Evolutionary conservation across 92 coral and sea anemone species (phyloP), one percentile per base, ranked within the genome.

Genomic region (Porites divaricata): DNA sequence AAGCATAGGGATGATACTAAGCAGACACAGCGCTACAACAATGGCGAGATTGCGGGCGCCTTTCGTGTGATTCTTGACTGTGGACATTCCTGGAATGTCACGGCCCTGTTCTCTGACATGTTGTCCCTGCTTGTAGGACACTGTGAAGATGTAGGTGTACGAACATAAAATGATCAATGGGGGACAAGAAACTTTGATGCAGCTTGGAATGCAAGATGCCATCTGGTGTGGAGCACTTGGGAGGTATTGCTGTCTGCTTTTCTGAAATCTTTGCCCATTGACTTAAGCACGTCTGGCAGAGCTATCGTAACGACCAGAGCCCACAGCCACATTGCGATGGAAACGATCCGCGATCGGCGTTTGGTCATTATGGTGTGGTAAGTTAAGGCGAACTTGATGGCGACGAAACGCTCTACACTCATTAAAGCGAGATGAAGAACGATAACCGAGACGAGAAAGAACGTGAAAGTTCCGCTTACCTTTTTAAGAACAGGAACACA

Each of bases 41-140:
- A 86, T 69, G 26, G 88, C 90, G 20, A 86, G 68, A 23, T 90
- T 90, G 49, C 73, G 70, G 1, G 93, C 85, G 1, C 83, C 90
- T 63, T 75, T 86, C 59, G 86, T 50, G 24, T 62, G 79, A 17
- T 21, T 79, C 63, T 63, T 82, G 49, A 24, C 22, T 19, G 63
- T 21, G 25, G 61, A 25, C 1, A 51, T 52, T 45, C 61, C 63
- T 50, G 49, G 72, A 8, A 69, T 13, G 77, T 25, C 20, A 12
- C 45, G 45, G 45, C 22, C 49, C 48, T 23, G 48, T 2, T 62
- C 63, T 73, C 56, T 50, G 66, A 82, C 59, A 21, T 71, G 79
- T 24, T 22, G 49, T 19, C 70, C 25, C 10, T 82, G 86, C 16
- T 72, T 45, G 28, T 19, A 21, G 23, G 79, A 62, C 24, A 72